Conservation (phyloP, 1,140 invertebrate genomes). For the Proctacanthus coquilletti region DNA sequence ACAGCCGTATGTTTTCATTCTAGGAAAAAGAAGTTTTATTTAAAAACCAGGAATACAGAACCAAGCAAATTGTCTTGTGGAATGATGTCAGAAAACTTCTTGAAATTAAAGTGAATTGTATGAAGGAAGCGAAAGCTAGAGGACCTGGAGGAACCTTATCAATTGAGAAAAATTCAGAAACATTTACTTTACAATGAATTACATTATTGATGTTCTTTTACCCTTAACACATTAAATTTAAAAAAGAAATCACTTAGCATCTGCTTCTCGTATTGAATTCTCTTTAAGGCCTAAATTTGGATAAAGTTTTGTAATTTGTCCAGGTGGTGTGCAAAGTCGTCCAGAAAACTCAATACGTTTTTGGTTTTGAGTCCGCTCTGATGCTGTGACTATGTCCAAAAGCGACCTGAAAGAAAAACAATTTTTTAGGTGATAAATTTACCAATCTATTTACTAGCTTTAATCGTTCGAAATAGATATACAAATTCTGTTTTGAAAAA, state of each 20-base stretch:
- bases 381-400: constrained; percentile 46
- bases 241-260: constrained; percentile 9
- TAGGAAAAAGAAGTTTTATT: neutral
- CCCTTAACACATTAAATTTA: too few species aligned
- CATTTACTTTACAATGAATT: constrained; percentile 6
- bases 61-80: constrained; percentile 5
- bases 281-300: constrained; percentile 46
- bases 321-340: constrained; percentile 45
- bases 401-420: constrained; percentile 35
- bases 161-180: constrained; percentile 3
- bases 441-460: neutral
- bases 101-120: constrained; percentile 5
- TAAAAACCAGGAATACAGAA: neutral
- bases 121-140: neutral
- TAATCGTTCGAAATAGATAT: neutral
- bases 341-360: constrained; percentile 65
- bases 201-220: too few species aligned
- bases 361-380: constrained; percentile 35
- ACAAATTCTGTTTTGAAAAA: neutral
- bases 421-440: too few species aligned
- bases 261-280: constrained; percentile 3
- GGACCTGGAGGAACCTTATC: constrained; percentile 3
- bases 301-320: constrained; percentile 58
- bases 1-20: neutral
- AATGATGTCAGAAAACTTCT: constrained; percentile 2